Base-by-base conservation (phyloP, 1,140 invertebrate species). In the Trigoniulus corallinus region DNA sequence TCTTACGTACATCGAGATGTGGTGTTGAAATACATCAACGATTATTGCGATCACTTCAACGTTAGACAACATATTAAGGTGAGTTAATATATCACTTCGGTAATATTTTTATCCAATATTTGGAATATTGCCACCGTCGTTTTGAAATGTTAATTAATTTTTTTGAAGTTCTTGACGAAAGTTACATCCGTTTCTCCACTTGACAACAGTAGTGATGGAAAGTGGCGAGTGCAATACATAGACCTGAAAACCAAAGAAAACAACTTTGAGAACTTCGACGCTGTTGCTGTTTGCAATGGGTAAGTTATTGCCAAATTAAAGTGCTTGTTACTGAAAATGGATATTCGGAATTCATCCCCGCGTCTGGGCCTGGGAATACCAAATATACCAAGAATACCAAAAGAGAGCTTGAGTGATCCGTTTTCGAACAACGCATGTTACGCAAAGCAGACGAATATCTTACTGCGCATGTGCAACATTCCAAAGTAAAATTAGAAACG, bases 221-320 rank as follows among this genome's bases (percentile, higher is more conserved):
- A 37, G 0, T 84, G 80, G 80, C 68, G 70, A 47, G 29, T 34
- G 7, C 29, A 34, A 34, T 7, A 7, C 7, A 15, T 7, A 34
- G 15, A 34, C 15, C 61, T 84, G 3, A 71, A 67, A 25, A 73
- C 74, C 34, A 75, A 77, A 58, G 66, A 81, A 62, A 60, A 87
- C 2, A 58, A 59, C 13, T 74, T 61, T 20, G 70, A 77, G 2
- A 57, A 61, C 20, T 87, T 83, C 62, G 84, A 91, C 66, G 79
- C 78, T 45, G 73, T 93, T 20, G 75, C 89, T 64, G 73, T 91
- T 12, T 91, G 87, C 62, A 89, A 87, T 62, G 88, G 88, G 75
- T 78, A 61, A 59, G 56, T 46, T n/a, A n/a, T n/a, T n/a, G n/a
- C n/a, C n/a, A n/a, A n/a, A n/a, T n/a, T n/a, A n/a, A n/a, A n/a